Evolutionary conservation across 2,888 invertebrate species (phyloP), one percentile per base, ranked within the genome.

Genomic region (Xiphydria camelus): DNA sequence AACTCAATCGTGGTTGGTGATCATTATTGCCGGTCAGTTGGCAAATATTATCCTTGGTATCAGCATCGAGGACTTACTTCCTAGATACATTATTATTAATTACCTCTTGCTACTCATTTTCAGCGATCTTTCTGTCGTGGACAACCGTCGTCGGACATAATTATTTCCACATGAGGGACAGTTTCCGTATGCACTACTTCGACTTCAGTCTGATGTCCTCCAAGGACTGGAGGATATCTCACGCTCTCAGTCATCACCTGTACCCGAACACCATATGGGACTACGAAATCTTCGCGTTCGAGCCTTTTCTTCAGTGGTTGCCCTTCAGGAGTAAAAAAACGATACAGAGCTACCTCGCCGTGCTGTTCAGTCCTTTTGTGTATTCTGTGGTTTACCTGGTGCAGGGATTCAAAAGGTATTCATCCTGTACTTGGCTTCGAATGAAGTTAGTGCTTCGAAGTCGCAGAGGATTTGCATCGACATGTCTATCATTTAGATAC

Each of bases 191-290:
- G 87, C 87, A 85, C 64, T 82, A 87, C 47, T 88, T 88, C 61
- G 87, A 90, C 62, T 75, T 91, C 47, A 80, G 82, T 12, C 66
- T 85, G 56, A 78, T 88, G 80, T 83, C 85, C 2, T 83, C 84
- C 37, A 79, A 80, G 57, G 84, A 88, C 51, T 91, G 88, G 82
- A 80, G 90, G 47, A 82, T 91, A 25, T 84, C 85, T 0, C 91
- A 91, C 62, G 85, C 79, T 0, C 68, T 91, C 29, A 89, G 89
- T 22, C 91, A 91, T 70, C 91, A 92, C 64, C 76, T 87, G 5
- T 89, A 84, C 64, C 83, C 91, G 0, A 91, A 92, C 66, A 88
- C 90, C 0, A 73, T 86, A 3, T 81, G 84, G 72, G 91, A 91
- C 72, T 76, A 85, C 49, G 89, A 91, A 68, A 77, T 90, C 9